Evolutionary conservation across 2,888 invertebrate species (phyloP).

Genomic region (Phortica magna): DNA sequence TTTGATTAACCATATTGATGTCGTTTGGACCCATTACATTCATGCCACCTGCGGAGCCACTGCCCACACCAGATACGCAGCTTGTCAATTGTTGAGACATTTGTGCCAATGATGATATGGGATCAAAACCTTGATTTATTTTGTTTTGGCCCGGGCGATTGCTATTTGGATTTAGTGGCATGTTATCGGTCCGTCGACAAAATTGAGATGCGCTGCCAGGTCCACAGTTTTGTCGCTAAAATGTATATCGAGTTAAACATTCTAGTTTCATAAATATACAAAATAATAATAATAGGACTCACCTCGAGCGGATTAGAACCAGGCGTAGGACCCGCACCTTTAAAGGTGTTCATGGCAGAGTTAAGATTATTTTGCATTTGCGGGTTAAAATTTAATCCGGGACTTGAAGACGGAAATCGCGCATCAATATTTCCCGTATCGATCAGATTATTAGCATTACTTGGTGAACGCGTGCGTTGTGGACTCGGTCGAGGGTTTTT

Average conservation of each 20-base stretch:
- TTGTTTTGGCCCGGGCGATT: conserved; percentile 80
- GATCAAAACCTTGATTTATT: conserved; percentile 88
- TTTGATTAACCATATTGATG: conserved; percentile 61
- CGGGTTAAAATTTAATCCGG: conserved; percentile 70
- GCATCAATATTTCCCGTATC: conserved; percentile 66
- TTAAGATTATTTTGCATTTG: conserved; percentile 58
- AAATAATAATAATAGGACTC: conserved; percentile 28
- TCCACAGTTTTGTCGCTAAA: conserved; percentile 63
- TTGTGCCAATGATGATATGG: conserved; percentile 94
- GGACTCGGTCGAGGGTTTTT: conserved; percentile 78
- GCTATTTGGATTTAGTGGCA: conserved; percentile 84
- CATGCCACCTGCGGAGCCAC: conserved; percentile 60
- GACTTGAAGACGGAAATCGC: conserved; percentile 72
- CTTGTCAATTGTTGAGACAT: conserved; percentile 96
- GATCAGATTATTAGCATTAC: conserved; percentile 50
- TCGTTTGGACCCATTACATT: conserved; percentile 63
- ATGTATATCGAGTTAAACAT: neutral
- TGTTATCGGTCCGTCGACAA: conserved; percentile 81
- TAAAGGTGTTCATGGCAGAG: conserved; percentile 57
- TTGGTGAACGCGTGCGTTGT: conserved; percentile 71
- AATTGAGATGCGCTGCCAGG: conserved; percentile 62
- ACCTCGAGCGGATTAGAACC: conserved; percentile 50
- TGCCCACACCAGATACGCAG: conserved; percentile 79
- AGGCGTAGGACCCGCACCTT: conserved; percentile 50
- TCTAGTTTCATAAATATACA: neutral